Conservation (phyloP, 2,113 vertebrate genomes). For the Onychostruthus taczanowskii region DNA sequence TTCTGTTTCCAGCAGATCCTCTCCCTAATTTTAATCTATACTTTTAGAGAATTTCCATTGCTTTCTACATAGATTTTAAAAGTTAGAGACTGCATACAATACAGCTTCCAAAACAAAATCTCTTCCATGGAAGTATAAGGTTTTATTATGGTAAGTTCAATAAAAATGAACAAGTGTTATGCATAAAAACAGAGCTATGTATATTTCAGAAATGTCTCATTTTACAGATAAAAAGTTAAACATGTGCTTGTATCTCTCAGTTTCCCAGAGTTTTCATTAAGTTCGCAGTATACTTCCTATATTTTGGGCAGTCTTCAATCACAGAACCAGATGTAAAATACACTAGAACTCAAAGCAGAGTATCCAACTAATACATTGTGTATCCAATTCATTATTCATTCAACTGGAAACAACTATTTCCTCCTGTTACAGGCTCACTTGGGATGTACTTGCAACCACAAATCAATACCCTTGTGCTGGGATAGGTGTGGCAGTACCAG, state of each 20-base stretch:
- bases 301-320: background rate
- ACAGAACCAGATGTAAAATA: background rate
- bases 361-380: background rate
- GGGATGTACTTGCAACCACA: background rate
- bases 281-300: background rate
- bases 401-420: background rate
- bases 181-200: background rate
- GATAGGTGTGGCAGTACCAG: background rate
- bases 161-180: background rate
- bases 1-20: background rate
- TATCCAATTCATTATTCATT: background rate
- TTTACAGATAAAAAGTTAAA: background rate
- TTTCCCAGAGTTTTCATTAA: background rate
- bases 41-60: background rate
- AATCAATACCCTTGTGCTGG: background rate
- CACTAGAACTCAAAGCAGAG: background rate
- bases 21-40: background rate
- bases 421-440: background rate
- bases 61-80: background rate
- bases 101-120: background rate
- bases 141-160: background rate
- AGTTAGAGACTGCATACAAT: background rate
- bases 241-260: background rate
- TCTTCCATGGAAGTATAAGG: background rate
- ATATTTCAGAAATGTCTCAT: background rate